phyloP scores from a whole-genome alignment of 2,888 invertebrate genomes.

The Drosophila gaucha region DNA sequence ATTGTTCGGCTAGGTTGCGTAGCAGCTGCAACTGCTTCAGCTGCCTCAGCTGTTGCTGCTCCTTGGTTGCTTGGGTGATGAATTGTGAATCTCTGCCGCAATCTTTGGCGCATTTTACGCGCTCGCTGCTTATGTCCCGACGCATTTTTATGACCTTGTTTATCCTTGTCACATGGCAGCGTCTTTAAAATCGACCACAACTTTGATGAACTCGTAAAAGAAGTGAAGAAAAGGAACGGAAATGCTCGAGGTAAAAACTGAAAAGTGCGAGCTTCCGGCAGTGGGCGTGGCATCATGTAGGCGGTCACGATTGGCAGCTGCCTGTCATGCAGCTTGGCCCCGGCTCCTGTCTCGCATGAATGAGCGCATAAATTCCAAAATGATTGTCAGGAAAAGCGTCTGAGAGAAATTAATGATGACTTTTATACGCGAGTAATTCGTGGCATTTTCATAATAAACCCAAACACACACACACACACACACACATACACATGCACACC shows the following conservation, averaged over 20 bases:
- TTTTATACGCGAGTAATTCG: slow-evolving; percentile 79
- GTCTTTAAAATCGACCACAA: slow-evolving; percentile 68
- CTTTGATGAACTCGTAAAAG: slow-evolving; percentile 80
- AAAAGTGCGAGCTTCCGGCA: slow-evolving; percentile 17
- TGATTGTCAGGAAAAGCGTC: slow-evolving; percentile 72
- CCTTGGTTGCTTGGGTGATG: slow-evolving; percentile 10
- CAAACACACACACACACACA: slow-evolving; percentile 25
- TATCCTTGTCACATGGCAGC: slow-evolving; percentile 75
- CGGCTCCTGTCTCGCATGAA: slow-evolving; percentile 52
- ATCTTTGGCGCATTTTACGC: slow-evolving; percentile 60
- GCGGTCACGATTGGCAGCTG: slow-evolving; percentile 33
- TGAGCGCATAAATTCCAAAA: slow-evolving; percentile 76
- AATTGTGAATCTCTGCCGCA: slow-evolving; percentile 64
- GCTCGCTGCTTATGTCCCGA: slow-evolving; percentile 32
- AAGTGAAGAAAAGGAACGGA: slow-evolving; percentile 6
- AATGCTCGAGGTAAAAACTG: slow-evolving; percentile 19
- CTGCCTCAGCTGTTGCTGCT: slow-evolving; percentile 17
- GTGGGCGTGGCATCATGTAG: slow-evolving; percentile 13
- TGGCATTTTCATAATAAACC: slow-evolving; percentile 78
- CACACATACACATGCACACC: slow-evolving; percentile 18
- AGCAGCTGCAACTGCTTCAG: slow-evolving; percentile 15
- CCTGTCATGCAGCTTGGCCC: slow-evolving; percentile 16
- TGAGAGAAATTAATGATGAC: slow-evolving; percentile 79
- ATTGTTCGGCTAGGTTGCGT: slow-evolving; percentile 47
- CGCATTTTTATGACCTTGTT: slow-evolving; percentile 74